Evolutionary conservation across 2,888 invertebrate genomes (phyloP).

Genomic region (Dryobotodes eremita): DNA sequence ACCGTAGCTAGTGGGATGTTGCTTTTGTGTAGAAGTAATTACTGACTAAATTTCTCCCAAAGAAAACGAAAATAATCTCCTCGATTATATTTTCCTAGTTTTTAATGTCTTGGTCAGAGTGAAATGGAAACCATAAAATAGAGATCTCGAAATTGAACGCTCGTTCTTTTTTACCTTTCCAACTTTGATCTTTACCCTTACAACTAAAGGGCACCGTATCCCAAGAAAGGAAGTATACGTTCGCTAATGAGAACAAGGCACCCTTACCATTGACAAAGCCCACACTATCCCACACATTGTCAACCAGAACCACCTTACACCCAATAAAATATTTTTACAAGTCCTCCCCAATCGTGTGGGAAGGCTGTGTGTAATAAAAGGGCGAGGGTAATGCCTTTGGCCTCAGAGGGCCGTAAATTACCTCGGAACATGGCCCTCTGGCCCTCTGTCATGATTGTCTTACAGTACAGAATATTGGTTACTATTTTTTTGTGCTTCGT

Average conservation of each 20-base stretch:
- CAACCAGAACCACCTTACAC: conserved; percentile 47
- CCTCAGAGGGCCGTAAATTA: conserved; percentile 75
- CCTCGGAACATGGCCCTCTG: conserved; percentile 71
- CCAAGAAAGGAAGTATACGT: conserved; percentile 4
- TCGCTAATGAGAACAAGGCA: conserved; percentile 20
- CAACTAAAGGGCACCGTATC: neutral
- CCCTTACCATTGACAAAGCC: neutral
- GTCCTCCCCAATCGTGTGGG: conserved; percentile 69
- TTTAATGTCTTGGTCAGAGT: neutral
- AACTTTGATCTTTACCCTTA: conserved; percentile 5
- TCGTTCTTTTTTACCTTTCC: neutral
- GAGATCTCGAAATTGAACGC: neutral
- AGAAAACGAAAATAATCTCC: neutral
- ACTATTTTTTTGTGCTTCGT: conserved; percentile 61
- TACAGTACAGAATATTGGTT: conserved; percentile 64
- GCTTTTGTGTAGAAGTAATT: too few species aligned
- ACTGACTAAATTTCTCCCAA: too few species aligned
- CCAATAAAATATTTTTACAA: conserved; percentile 77
- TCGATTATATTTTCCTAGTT: neutral
- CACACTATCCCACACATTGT: conserved; percentile 48
- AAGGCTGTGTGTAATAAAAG: conserved; percentile 68
- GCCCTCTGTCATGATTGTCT: conserved; percentile 75
- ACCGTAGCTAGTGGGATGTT: neutral
- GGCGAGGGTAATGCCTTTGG: conserved; percentile 67
- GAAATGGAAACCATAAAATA: neutral